Conservation (phyloP, 2,113 vertebrate species). For the Piaya cayana region DNA sequence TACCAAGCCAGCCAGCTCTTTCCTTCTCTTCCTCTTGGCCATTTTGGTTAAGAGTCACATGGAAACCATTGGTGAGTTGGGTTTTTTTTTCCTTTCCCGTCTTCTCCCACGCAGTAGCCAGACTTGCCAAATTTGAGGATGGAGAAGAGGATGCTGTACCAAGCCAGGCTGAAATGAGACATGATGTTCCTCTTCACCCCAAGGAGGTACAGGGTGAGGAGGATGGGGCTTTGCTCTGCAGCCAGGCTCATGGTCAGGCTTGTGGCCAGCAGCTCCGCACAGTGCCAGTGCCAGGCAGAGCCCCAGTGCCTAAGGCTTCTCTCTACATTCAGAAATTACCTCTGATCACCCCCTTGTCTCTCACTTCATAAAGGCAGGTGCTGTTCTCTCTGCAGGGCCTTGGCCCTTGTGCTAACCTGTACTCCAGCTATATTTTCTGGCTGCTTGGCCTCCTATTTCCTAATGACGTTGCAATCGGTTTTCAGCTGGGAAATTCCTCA, state of each 20-base stretch:
- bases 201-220: not conserved
- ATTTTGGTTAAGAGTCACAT: not conserved
- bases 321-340: not conserved
- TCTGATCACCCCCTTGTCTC: not conserved
- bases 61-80: not conserved
- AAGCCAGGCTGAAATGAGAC: not conserved
- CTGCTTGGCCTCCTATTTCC: not conserved
- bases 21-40: not conserved
- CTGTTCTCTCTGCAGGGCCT: not conserved
- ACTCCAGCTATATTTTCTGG: not conserved
- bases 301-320: not conserved
- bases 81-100: not conserved
- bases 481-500: not conserved
- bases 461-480: conserved; percentile 20
- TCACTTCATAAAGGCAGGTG: not conserved
- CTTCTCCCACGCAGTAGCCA: not conserved
- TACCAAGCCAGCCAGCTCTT: not conserved
- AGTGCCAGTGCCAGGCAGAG: not conserved
- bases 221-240: not conserved
- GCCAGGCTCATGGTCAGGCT: not conserved
- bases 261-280: not conserved
- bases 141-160: not conserved
- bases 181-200: not conserved
- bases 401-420: not conserved
- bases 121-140: not conserved